Percentiles rank a stretch among this genome's conserved stretches.
phyloP scores from a whole-genome alignment of 1,140 invertebrate genomes.

The Chelonus insularis region DNA sequence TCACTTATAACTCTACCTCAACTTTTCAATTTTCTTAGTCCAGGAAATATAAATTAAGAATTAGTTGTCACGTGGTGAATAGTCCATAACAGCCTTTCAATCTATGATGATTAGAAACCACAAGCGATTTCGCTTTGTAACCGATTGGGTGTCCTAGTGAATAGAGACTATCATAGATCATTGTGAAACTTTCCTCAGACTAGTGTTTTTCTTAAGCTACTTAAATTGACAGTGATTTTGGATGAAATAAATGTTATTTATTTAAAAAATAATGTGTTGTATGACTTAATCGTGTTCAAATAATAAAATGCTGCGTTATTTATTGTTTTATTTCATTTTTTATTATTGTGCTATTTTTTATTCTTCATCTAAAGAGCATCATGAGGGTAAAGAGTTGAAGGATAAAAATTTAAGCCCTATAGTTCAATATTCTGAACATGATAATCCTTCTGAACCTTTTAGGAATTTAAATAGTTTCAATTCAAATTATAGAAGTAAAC shows the following conservation, averaged over 20 bases:
- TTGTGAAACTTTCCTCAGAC: constrained; percentile 17
- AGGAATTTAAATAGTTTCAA: no score
- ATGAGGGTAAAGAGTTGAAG: constrained; percentile 26
- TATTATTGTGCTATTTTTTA: not conserved
- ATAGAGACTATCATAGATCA: constrained; percentile 12
- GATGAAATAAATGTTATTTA: no score
- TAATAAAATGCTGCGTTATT: constrained; percentile 23
- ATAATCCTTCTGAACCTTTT: constrained; percentile 53
- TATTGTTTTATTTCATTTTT: constrained; percentile 15
- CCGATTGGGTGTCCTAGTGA: constrained; percentile 21
- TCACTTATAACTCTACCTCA: no score
- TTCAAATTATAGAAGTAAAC: no score
- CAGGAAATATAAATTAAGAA: constrained; percentile 55
- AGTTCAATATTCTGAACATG: constrained; percentile 55
- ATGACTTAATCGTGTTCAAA: no score
- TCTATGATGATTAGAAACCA: constrained; percentile 41
- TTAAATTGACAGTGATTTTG: no score
- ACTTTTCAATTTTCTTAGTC: no score
- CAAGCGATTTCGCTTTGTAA: constrained; percentile 20
- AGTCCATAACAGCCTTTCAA: constrained; percentile 41
- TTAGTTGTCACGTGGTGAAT: constrained; percentile 28
- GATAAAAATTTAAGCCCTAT: constrained; percentile 36
- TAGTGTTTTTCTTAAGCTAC: no score
- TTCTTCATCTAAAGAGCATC: not conserved
- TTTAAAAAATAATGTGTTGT: constrained; percentile 11